Evolutionary conservation across 2,113 vertebrate species (phyloP).

Genomic region (Burhinus bistriatus): DNA sequence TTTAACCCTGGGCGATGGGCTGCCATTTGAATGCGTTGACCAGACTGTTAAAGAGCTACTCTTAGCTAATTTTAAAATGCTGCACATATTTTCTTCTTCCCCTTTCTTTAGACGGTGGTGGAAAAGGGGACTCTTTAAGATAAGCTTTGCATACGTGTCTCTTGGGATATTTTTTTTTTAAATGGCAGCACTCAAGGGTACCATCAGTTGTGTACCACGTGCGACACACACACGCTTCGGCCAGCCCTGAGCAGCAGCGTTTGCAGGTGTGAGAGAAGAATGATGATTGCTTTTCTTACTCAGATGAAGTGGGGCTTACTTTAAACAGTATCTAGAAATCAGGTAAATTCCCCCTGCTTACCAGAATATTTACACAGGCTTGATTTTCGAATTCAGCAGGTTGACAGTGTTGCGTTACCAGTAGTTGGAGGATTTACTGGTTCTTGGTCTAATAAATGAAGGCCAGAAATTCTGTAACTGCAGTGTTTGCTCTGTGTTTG

Average conservation of each 20-base stretch:
- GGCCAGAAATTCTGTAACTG: not conserved
- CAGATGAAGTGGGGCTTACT: not conserved
- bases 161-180: not conserved
- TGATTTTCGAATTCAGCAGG: not conserved
- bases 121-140: not conserved
- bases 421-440: not conserved
- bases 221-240: rapidly evolving
- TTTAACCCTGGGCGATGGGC: not conserved
- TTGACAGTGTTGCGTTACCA: not conserved
- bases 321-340: not conserved
- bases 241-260: not conserved
- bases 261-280: not conserved
- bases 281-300: rapidly evolving
- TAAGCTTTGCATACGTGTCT: not conserved
- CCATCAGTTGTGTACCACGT: rapidly evolving
- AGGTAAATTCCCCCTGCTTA: not conserved
- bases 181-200: not conserved
- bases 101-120: not conserved
- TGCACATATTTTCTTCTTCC: not conserved
- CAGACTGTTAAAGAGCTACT: not conserved
- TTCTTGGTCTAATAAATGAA: not conserved
- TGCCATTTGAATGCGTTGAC: rapidly evolving
- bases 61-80: not conserved
- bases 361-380: not conserved
- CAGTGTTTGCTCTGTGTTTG: not conserved